Base-by-base conservation (phyloP, 2,888 invertebrate species). In the Calephelis perditalis region DNA sequence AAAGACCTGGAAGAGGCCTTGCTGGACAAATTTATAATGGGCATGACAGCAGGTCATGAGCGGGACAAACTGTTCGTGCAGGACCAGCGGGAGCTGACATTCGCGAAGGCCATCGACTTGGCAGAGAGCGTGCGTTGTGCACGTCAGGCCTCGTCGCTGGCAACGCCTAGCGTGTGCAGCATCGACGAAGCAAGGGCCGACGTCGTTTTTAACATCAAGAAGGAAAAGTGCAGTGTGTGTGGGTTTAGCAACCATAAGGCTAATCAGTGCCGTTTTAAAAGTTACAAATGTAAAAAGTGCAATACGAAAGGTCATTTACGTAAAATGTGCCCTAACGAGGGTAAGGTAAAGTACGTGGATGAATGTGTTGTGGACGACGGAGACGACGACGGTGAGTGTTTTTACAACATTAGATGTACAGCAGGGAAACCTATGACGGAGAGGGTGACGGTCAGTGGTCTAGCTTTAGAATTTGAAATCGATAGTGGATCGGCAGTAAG, bases 221-320 rank as follows among this genome's bases (percentile, higher is more conserved):
- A 65, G 43, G 68, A 61, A 40, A 70, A 71, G 64, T 71, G 71
- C 52, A 66, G 60, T 49, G 63, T 63, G 46, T 66, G 66, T 12
- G 63, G 62, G 11, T 62, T 52, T 57, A 58, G 15, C 6, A 64
- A 65, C 40, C 64, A 66, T 12, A 62, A 61, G 10, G 43, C 63
- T 2, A 59, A 62, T 59, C 60, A 60, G 56, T 67, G 67, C 56
- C 62, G 64, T 0, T 67, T 52, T 37, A 45, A 56, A n/a, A 65
- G 56, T 55, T 63, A 58, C 52, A 60, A 57, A 40, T 67, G 67
- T 60, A 67, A 62, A 54, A 67, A 66, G 57, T 67, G 67, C 43
- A 59, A 58, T 43, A 35, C 5, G 7, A 66, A 63, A 56, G 67
- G 65, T 12, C 65, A 67, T 59, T 62, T 65, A 44, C 56, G 62